phyloP scores from a whole-genome alignment of 2,797 vertebrate genomes.

The Meda fulgida region DNA sequence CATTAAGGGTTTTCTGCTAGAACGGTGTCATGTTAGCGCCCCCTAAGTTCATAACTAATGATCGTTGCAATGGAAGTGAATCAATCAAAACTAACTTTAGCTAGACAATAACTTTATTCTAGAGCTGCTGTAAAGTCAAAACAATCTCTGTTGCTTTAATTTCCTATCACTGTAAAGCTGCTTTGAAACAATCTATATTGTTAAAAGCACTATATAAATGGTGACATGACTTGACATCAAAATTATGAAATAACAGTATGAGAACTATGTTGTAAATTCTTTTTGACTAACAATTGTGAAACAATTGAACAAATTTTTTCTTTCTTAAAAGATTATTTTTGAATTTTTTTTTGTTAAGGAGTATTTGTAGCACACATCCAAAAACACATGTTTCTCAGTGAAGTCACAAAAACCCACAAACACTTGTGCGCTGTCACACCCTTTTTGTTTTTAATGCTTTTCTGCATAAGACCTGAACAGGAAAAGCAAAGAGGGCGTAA shows the following conservation, averaged over 20 bases:
- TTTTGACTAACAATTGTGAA: neutral
- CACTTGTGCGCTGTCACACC: slow-evolving; percentile 16
- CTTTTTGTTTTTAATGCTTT: slow-evolving; percentile 4
- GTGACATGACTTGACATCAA: too few species aligned
- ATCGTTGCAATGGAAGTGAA: too few species aligned
- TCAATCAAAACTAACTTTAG: too few species aligned
- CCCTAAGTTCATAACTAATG: too few species aligned
- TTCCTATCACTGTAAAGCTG: too few species aligned
- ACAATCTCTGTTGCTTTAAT: too few species aligned
- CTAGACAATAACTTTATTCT: too few species aligned
- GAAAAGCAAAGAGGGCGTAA: slow-evolving; percentile 34
- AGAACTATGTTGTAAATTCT: neutral
- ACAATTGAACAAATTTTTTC: neutral
- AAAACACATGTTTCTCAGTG: neutral
- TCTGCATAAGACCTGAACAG: slow-evolving; percentile 14
- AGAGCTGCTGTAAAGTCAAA: too few species aligned
- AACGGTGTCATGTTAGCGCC: too few species aligned
- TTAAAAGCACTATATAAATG: too few species aligned
- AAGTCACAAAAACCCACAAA: slow-evolving; percentile 16
- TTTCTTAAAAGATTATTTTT: neutral
- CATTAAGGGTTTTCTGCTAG: too few species aligned
- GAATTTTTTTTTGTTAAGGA: neutral
- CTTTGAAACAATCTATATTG: too few species aligned
- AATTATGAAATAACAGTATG: neutral
- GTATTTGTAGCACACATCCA: neutral